A percentile compares a stretch with the other conserved stretches of the same genome.
These are phyloP conservation scores for Ruditapes philippinarum DNA, from an alignment of 1,140 invertebrate genomes.

Conservation along the genomic window DNA sequence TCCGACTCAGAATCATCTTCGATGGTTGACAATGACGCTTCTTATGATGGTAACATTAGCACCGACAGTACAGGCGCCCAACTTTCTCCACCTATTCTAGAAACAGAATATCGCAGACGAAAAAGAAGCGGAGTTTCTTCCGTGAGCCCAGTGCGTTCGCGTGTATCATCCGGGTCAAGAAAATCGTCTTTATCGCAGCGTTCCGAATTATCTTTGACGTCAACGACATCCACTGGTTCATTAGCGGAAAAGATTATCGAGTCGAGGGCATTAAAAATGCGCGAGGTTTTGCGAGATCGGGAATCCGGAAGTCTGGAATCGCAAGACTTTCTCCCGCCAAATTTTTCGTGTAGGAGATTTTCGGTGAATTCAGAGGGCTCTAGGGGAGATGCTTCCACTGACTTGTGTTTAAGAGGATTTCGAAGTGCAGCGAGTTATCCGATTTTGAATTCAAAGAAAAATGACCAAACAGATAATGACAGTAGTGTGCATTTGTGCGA, in stretches of 20 bases:
- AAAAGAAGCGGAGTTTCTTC: neutral
- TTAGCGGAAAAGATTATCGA: conserved; percentile 46
- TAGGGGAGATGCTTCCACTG: neutral
- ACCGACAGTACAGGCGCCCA: neutral
- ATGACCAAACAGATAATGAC: neutral
- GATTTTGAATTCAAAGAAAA: neutral
- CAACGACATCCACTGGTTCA: conserved; percentile 40
- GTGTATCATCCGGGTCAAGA: neutral
- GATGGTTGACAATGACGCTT: too few species aligned
- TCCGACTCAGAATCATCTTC: neutral
- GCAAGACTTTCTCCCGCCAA: neutral
- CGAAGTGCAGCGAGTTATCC: neutral
- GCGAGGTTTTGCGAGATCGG: neutral
- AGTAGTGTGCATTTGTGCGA: neutral
- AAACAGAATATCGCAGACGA: neutral
- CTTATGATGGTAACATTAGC: neutral
- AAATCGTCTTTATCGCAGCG: conserved; percentile 13
- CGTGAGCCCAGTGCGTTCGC: neutral
- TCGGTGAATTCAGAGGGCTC: neutral
- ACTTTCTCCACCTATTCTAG: neutral
- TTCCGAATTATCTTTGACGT: conserved; percentile 31
- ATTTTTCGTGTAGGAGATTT: neutral
- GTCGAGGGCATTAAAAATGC: neutral
- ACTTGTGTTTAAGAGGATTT: neutral
- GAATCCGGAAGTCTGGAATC: neutral